phyloP scores from a whole-genome alignment of 2,888 invertebrate genomes.

The Amblyjoppa proteus region DNA sequence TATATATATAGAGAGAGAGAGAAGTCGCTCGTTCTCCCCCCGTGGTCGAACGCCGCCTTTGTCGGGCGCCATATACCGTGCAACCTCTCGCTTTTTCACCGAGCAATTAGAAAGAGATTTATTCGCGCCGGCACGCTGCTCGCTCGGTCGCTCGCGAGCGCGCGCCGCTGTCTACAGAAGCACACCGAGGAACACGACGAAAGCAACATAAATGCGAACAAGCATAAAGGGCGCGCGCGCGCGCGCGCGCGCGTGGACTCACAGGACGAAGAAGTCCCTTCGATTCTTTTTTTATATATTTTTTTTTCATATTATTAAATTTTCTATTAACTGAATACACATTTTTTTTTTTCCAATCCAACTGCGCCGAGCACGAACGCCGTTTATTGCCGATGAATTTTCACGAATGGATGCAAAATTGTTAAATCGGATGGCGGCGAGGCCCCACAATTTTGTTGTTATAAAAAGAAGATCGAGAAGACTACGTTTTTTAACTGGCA shows the following conservation, averaged over 20 bases:
- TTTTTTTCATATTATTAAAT: background rate
- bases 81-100: slow-evolving; percentile 79
- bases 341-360: background rate
- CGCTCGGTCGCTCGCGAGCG: slow-evolving; percentile 54
- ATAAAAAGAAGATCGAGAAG: too few relatives aligned
- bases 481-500: too few relatives aligned
- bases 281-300: background rate
- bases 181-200: slow-evolving; percentile 30
- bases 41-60: slow-evolving; percentile 73
- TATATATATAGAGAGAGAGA: slow-evolving; percentile 37
- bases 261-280: background rate
- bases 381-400: background rate
- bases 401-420: background rate
- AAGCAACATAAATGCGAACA: slow-evolving; percentile 40
- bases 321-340: background rate
- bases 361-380: background rate
- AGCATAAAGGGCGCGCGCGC: background rate
- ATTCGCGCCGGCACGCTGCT: slow-evolving; percentile 78
- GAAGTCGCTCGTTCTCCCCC: slow-evolving; percentile 58
- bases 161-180: slow-evolving; percentile 24
- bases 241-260: slow-evolving; percentile 15
- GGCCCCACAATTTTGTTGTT: too few relatives aligned
- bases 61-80: slow-evolving; percentile 78
- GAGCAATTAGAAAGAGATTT: slow-evolving; percentile 83
- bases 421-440: too few relatives aligned